These are phyloP conservation scores for Heliconius congener DNA, from an alignment of 1,140 invertebrate species.

Conservation along the genomic window DNA sequence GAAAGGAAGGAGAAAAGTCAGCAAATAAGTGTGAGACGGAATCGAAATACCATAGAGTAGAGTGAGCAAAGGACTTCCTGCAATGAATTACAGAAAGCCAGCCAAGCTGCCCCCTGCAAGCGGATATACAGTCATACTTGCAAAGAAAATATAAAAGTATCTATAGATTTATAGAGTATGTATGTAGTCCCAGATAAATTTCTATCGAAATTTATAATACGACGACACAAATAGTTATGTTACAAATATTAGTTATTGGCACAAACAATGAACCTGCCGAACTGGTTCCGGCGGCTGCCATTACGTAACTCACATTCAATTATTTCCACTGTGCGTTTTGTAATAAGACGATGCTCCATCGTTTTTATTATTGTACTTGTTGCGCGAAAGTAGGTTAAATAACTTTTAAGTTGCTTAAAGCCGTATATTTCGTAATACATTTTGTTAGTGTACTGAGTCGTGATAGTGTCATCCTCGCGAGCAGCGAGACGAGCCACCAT, in stretches of 20 bases:
- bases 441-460: not conserved
- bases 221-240: not conserved
- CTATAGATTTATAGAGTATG: too few species aligned
- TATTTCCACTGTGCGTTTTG: not conserved
- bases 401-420: not conserved
- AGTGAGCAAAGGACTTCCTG: too few species aligned
- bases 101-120: too few species aligned
- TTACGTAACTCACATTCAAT: not conserved
- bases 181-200: not conserved
- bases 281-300: not conserved
- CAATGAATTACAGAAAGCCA: too few species aligned
- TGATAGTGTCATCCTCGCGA: conserved; percentile 10
- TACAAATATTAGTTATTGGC: not conserved
- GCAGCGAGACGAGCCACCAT: not conserved
- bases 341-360: not conserved
- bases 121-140: too few species aligned
- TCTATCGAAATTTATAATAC: not conserved
- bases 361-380: not conserved
- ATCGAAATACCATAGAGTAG: too few species aligned
- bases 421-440: not conserved
- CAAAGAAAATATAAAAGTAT: too few species aligned
- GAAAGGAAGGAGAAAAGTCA: too few species aligned
- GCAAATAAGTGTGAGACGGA: too few species aligned
- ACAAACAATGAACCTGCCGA: not conserved
- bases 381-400: not conserved